phyloP scores from a whole-genome alignment of 1,140 invertebrate species.

The Zaprionus ghesquierei region DNA sequence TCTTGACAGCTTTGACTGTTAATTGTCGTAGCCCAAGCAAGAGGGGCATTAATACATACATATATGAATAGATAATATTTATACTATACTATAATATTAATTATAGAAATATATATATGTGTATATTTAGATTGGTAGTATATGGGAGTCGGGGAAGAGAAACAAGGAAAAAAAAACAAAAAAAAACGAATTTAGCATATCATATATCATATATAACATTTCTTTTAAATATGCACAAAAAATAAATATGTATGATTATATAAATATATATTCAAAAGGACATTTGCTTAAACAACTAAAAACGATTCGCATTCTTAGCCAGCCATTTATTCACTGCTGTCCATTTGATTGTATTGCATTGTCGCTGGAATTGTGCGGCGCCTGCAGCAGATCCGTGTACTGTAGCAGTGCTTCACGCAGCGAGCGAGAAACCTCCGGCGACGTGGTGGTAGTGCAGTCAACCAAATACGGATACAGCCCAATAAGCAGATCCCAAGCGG shows the following conservation, averaged over 20 bases:
- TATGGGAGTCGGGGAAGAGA: not conserved
- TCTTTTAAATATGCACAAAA: slow-evolving; percentile 2
- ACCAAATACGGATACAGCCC: slow-evolving; percentile 95
- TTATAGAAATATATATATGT: slow-evolving; percentile 41
- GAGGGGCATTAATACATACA: not conserved
- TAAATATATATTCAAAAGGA: slow-evolving; percentile 46
- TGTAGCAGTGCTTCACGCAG: slow-evolving; percentile 93
- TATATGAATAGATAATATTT: slow-evolving; percentile 22
- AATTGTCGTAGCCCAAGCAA: slow-evolving; percentile 5
- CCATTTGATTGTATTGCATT: slow-evolving; percentile 77
- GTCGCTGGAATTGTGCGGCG: slow-evolving; percentile 83
- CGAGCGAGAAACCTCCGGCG: slow-evolving; percentile 90
- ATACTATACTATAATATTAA: slow-evolving; percentile 58
- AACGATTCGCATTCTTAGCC: slow-evolving; percentile 31
- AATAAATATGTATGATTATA: slow-evolving; percentile 2
- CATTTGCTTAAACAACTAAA: slow-evolving; percentile 64
- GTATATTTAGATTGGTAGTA: slow-evolving; percentile 34
- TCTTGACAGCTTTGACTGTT: slow-evolving; percentile 36
- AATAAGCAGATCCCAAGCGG: slow-evolving; percentile 96
- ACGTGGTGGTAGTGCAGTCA: slow-evolving; percentile 91
- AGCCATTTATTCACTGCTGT: slow-evolving; percentile 62
- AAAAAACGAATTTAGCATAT: slow-evolving; percentile 31
- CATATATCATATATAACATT: slow-evolving; percentile 49
- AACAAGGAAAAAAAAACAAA: slow-evolving; percentile 19
- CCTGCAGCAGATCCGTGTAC: slow-evolving; percentile 92